Percentiles rank a stretch among this genome's conserved stretches.
phyloP scores from a whole-genome alignment of 92 coral and sea anemone species.

The Paragorgia papillata region DNA sequence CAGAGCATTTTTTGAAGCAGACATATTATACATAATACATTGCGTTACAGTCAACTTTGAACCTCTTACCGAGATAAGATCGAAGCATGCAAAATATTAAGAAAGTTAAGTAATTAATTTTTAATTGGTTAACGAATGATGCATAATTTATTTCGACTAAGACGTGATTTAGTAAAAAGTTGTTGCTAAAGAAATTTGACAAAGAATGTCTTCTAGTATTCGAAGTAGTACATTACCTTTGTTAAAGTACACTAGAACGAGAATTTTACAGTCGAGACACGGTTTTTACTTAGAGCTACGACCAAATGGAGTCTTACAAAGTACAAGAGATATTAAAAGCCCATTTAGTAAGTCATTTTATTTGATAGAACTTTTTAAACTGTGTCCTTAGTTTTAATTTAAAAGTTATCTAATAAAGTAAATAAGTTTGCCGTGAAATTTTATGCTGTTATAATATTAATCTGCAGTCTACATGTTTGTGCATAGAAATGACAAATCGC shows the following conservation, averaged over 20 bases:
- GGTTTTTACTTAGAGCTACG: constrained; percentile 86
- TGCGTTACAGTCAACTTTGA: too few species aligned
- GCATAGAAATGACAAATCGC: too few species aligned
- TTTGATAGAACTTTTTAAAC: not conserved
- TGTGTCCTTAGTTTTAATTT: not conserved
- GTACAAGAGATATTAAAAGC: constrained; percentile 70
- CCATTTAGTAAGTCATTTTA: constrained; percentile 59
- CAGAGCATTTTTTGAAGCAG: too few species aligned
- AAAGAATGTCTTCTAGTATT: constrained; percentile 23
- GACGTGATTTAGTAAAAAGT: not conserved
- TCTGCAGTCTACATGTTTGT: too few species aligned
- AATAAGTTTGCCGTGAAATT: too few species aligned
- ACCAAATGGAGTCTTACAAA: constrained; percentile 72
- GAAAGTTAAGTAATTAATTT: constrained; percentile 27
- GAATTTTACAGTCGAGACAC: constrained; percentile 69
- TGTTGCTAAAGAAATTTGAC: not conserved
- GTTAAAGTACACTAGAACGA: constrained; percentile 74
- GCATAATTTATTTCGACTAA: not conserved
- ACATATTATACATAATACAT: too few species aligned
- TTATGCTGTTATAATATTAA: too few species aligned
- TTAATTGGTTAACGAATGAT: constrained; percentile 58
- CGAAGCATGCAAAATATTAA: too few species aligned
- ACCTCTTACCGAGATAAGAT: too few species aligned
- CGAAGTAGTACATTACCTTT: constrained; percentile 55
- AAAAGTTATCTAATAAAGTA: too few species aligned